phyloP scores from a whole-genome alignment of 2,888 invertebrate species.

The Pseudococcus viburni region DNA sequence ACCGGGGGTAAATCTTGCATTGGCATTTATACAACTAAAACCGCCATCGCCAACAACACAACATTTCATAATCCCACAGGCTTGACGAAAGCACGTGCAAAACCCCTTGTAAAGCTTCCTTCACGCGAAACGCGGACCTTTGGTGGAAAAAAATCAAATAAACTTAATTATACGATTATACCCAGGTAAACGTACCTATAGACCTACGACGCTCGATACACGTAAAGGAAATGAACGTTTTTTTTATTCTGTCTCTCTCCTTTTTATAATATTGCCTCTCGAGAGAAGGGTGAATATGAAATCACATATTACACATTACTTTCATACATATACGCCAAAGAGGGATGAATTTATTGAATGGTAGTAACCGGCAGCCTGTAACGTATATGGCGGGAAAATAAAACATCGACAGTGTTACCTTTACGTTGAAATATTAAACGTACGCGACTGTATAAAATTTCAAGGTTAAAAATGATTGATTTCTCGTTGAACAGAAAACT shows the following conservation, averaged over 20 bases:
- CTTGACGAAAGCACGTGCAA: conserved; percentile 58
- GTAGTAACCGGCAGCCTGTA: conserved; percentile 36
- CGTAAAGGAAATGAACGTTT: conserved; percentile 27
- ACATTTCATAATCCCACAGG: conserved; percentile 47
- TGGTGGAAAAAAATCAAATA: conserved; percentile 38
- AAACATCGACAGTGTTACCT: conserved; percentile 20
- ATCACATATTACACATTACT: conserved; percentile 40
- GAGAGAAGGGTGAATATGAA: conserved; percentile 51
- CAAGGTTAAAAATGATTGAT: conserved; percentile 48
- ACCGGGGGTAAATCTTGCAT: conserved; percentile 15
- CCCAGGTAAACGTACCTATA: conserved; percentile 50
- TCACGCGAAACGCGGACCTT: background rate
- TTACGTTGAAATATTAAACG: background rate
- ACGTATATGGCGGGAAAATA: conserved; percentile 52
- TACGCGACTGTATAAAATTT: background rate
- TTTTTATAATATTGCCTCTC: background rate
- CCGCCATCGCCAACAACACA: background rate
- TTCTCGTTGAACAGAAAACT: conserved; percentile 7
- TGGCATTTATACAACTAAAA: conserved; percentile 33
- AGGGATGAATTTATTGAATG: conserved; percentile 48
- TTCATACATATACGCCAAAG: conserved; percentile 7
- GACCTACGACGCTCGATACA: conserved; percentile 21
- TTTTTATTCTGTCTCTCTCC: background rate
- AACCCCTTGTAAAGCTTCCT: conserved; percentile 58
- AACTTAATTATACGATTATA: conserved; percentile 63